Percentiles rank a stretch among this genome's conserved stretches.
Evolutionary conservation across 2,113 vertebrate genomes (phyloP).

Genomic region (Tupaia tana): DNA sequence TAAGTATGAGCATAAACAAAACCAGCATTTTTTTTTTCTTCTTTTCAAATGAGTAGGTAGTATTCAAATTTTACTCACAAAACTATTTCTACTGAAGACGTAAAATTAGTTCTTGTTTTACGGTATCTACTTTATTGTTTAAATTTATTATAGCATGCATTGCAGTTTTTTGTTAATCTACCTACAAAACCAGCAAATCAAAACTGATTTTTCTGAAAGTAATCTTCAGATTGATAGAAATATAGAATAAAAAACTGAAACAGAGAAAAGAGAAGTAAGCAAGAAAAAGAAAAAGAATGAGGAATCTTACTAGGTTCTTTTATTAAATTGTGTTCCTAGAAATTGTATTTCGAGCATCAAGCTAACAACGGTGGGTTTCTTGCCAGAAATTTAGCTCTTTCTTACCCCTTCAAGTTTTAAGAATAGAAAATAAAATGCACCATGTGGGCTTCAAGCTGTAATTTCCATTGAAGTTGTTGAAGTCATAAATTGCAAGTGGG

Average conservation of each 20-base stretch:
- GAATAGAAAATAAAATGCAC: slow-evolving; percentile 58
- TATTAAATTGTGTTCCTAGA: not conserved
- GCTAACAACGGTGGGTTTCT: not conserved
- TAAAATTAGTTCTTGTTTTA: slow-evolving; percentile 79
- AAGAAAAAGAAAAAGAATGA: slow-evolving; percentile 70
- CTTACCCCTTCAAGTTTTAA: slow-evolving; percentile 49
- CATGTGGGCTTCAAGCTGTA: slow-evolving; percentile 15
- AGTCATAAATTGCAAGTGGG: slow-evolving; percentile 64
- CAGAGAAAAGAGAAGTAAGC: slow-evolving; percentile 36
- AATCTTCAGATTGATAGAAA: slow-evolving; percentile 54
- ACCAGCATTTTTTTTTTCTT: slow-evolving; percentile 4
- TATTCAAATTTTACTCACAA: slow-evolving; percentile 77
- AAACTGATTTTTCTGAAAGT: not conserved
- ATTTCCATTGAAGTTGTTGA: slow-evolving; percentile 62
- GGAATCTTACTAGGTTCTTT: slow-evolving; percentile 56
- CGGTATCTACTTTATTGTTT: slow-evolving; percentile 46
- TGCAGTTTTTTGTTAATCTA: slow-evolving; percentile 60
- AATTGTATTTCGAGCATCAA: slow-evolving; percentile 33
- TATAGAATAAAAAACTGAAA: slow-evolving; percentile 52
- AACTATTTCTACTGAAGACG: slow-evolving; percentile 66
- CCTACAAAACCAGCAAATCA: slow-evolving; percentile 49
- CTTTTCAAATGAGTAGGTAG: not conserved
- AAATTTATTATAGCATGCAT: slow-evolving; percentile 47
- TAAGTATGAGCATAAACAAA: slow-evolving; percentile 14
- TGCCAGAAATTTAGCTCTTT: slow-evolving; percentile 58